Conservation (phyloP, 2,797 vertebrate genomes). For the Corythornis leucogaster region DNA sequence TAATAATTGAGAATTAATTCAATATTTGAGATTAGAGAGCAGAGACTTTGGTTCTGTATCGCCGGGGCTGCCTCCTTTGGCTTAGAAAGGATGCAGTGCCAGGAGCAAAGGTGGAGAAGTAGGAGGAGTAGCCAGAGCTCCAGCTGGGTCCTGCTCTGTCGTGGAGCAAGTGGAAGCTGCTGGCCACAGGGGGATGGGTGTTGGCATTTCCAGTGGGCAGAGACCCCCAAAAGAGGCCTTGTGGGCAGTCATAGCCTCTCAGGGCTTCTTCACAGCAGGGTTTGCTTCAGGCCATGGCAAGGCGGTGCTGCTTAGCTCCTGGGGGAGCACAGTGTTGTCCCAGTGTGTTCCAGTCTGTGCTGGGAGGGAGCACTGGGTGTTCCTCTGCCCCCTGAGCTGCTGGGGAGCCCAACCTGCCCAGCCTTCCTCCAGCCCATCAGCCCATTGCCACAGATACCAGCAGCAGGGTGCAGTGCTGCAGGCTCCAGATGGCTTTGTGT, state of each 20-base stretch:
- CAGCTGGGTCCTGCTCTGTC: too few relatives aligned
- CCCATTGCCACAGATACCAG: not conserved
- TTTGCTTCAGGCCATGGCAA: too few relatives aligned
- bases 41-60: not conserved
- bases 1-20: too few relatives aligned
- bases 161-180: not conserved
- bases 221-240: not conserved
- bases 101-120: not conserved
- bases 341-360: too few relatives aligned
- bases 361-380: not conserved
- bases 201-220: not conserved
- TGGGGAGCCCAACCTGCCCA: not conserved
- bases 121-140: not conserved
- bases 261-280: not conserved
- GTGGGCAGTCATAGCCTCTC: not conserved
- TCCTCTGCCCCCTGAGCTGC: not conserved
- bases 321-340: too few relatives aligned
- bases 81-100: not conserved
- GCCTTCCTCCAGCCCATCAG: not conserved
- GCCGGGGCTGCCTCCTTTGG: accelerated
- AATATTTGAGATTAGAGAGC: accelerated
- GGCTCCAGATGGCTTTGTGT: not conserved
- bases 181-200: accelerated
- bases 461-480: not conserved
- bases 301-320: too few relatives aligned